Evolutionary conservation across 23 tunicate species (phyloP).

Genomic region (Trididemnum clinides): DNA sequence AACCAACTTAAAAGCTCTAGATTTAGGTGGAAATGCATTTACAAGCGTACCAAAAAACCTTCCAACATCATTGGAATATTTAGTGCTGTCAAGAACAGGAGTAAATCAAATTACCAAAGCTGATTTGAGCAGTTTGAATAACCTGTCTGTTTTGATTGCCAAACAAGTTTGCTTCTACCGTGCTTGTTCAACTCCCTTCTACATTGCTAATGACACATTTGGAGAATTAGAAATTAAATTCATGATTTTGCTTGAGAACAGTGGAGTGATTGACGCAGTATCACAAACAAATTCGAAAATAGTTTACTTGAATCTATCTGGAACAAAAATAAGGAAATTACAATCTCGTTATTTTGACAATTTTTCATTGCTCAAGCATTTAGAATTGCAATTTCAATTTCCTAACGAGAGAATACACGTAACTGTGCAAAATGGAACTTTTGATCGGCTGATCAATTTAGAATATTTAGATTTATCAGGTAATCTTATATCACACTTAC

Average conservation of each 20-base stretch:
- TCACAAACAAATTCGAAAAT: not conserved
- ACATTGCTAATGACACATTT: not conserved
- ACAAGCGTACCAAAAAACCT: not conserved
- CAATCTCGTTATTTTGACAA: not conserved
- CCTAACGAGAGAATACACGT: not conserved
- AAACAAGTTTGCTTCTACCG: not conserved
- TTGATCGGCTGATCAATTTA: not conserved
- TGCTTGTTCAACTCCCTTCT: not conserved
- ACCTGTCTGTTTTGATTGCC: not conserved
- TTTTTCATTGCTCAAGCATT: not conserved
- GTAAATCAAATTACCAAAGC: not conserved
- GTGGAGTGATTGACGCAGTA: not conserved
- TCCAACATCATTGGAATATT: not conserved
- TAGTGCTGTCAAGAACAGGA: not conserved
- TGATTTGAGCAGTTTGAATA: not conserved
- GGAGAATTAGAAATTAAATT: not conserved
- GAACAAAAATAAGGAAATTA: not conserved
- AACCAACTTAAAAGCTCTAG: not conserved
- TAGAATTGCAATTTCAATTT: not conserved
- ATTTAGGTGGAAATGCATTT: not conserved
- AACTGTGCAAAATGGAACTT: not conserved
- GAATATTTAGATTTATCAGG: slow-evolving; percentile 4
- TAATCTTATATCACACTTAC: not conserved
- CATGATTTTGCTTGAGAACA: not conserved
- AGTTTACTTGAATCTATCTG: not conserved